Percentiles rank a stretch among this genome's conserved stretches.
Evolutionary conservation across 2,113 vertebrate species (phyloP).

Genomic region (Talpa occidentalis): DNA sequence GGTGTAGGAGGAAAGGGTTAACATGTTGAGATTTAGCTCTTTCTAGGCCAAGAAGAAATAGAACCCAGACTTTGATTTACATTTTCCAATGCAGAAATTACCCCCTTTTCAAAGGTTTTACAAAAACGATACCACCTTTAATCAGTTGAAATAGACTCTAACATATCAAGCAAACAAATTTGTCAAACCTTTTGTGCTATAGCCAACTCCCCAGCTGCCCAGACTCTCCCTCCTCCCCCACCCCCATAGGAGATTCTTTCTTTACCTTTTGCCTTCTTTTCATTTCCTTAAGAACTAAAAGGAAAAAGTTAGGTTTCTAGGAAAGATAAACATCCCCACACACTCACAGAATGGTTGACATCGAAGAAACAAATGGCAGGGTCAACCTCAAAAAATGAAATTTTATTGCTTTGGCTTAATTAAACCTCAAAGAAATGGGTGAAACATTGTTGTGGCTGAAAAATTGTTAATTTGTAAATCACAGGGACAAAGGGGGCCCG

Average conservation of each 20-base stretch:
- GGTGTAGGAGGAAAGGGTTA: not conserved
- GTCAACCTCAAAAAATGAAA: constrained; percentile 79
- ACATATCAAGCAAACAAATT: constrained; percentile 23
- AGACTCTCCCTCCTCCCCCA: not conserved
- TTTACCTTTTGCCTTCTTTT: not conserved
- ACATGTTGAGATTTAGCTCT: not conserved
- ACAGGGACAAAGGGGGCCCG: constrained; percentile 88
- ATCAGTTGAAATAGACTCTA: constrained; percentile 66
- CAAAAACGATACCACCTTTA: constrained; percentile 51
- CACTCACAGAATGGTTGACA: not conserved
- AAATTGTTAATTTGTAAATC: constrained; percentile 90
- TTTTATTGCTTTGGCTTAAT: constrained; percentile 87
- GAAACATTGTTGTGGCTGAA: constrained; percentile 86
- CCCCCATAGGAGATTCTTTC: not conserved
- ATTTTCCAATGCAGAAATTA: not conserved
- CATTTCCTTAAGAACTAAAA: not conserved
- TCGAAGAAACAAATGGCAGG: constrained; percentile 62
- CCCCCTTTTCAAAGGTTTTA: not conserved
- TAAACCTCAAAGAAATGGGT: constrained; percentile 85
- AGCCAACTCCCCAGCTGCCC: not conserved
- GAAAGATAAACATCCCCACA: not conserved
- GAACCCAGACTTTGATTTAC: not conserved
- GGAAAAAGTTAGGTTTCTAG: constrained; percentile 50
- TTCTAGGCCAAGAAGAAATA: not conserved
- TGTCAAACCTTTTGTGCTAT: constrained; percentile 26